phyloP scores from a whole-genome alignment of 2,797 vertebrate species.

The Danionella dracula region DNA sequence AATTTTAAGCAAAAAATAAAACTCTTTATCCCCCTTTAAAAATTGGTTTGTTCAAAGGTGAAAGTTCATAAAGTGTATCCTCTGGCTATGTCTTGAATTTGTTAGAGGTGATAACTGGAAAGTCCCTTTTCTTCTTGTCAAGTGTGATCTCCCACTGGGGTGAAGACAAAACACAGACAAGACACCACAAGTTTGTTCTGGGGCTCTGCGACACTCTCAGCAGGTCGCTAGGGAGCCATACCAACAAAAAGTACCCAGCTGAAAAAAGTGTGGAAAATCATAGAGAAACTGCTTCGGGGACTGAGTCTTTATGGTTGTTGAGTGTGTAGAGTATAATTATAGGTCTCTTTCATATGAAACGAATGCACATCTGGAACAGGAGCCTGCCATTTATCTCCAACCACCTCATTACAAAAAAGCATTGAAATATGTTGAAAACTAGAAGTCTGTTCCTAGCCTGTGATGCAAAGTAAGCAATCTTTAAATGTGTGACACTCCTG shows the following conservation, averaged over 20 bases:
- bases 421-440: background rate
- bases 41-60: constrained; percentile 21
- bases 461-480: background rate
- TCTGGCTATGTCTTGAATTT: constrained; percentile 20
- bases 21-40: too few relatives aligned
- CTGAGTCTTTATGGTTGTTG: constrained; percentile 24
- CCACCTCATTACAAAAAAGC: constrained; percentile 4
- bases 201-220: constrained; percentile 23
- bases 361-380: constrained; percentile 46
- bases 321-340: constrained; percentile 39
- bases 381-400: constrained; percentile 15
- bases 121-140: constrained; percentile 7
- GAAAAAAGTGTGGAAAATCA: constrained; percentile 22
- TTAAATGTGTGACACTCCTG: background rate
- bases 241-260: constrained; percentile 26
- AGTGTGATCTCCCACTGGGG: constrained; percentile 30
- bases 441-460: background rate
- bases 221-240: constrained; percentile 1
- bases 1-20: constrained; percentile 18
- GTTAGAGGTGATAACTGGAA: constrained; percentile 23
- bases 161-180: constrained; percentile 36
- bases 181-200: constrained; percentile 26
- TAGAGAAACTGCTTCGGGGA: constrained; percentile 12
- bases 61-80: constrained; percentile 26
- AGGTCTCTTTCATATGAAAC: constrained; percentile 33